Evolutionary conservation across 2,113 vertebrate genomes (phyloP), one percentile per base, ranked within the genome.

Genomic region (Emydura subglobosa): DNA sequence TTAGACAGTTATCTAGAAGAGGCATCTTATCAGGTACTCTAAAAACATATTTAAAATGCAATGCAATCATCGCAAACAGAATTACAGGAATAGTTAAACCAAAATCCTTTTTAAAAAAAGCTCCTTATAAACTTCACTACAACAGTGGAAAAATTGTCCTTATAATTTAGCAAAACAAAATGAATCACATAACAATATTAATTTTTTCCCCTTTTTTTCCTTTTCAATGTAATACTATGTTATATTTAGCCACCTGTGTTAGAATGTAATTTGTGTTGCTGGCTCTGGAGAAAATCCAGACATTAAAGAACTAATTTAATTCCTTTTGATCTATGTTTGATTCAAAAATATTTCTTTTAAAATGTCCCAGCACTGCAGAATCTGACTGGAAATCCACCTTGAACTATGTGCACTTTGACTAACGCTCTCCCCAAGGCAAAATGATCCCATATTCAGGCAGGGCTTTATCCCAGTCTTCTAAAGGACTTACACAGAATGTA

Each of bases 291-390:
- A 97, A 98, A 98, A 98, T 97, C 57, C 95, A 97, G 96, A 96
- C 97, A 98, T 97, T 98, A 98, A 98, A 98, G 95, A 97, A 94
- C 97, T 98, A 98, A 98, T 98, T 98, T 98, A 98, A 97, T 98
- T 98, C 90, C 85, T 98, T 97, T 96, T 97, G 94, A 98, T 96
- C 95, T 92, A 95, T 90, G 90, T 97, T 97, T 39, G 59, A 83
- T 95, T 97, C 87, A 91, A 97, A 98, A 97, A 96, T 93, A 93
- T 93, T 97, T 95, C 86, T 94, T 96, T 97, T 83, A 91, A 90
- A 96, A 97, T 92, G 91, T 92, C 94, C 88, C 82, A 94, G 79
- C 90, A 72, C 87, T 93, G 83, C 44, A 88, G 74, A 89, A 94
- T 94, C 50, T 95, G 93, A 96, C 94, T 94, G 79, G 94, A 97